These are phyloP conservation scores for Apis laboriosa DNA, from an alignment of 1,140 invertebrate species.

Conservation along the genomic window DNA sequence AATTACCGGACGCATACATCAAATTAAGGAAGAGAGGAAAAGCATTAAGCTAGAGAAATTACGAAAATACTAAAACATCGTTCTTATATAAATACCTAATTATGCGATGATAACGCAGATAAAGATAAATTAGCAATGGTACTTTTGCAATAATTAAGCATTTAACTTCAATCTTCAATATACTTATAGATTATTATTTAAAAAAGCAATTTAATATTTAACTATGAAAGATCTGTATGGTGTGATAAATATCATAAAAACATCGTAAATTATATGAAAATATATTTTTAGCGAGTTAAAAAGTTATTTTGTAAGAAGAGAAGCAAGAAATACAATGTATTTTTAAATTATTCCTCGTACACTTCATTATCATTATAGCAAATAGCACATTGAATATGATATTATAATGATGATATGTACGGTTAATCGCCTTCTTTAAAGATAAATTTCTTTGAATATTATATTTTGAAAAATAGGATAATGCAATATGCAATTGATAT, in stretches of 20 bases:
- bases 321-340: neutral
- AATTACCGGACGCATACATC: conserved; percentile 18
- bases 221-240: no score
- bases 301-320: no score
- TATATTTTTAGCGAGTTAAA: neutral
- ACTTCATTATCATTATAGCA: neutral
- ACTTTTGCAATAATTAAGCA: neutral
- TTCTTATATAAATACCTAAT: neutral
- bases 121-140: neutral
- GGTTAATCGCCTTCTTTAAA: neutral
- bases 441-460: neutral
- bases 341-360: neutral
- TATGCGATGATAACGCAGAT: neutral
- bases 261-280: neutral
- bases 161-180: neutral
- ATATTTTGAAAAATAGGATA: neutral
- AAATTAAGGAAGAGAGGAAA: conserved; percentile 4
- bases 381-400: neutral
- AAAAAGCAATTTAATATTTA: neutral
- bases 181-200: neutral
- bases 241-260: neutral
- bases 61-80: conserved; percentile 7
- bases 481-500: neutral
- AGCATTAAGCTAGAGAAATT: conserved; percentile 10
- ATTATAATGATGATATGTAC: neutral